These are phyloP conservation scores for Drymonia ruficornis DNA, from an alignment of 2,888 invertebrate genomes.

Conservation along the genomic window DNA sequence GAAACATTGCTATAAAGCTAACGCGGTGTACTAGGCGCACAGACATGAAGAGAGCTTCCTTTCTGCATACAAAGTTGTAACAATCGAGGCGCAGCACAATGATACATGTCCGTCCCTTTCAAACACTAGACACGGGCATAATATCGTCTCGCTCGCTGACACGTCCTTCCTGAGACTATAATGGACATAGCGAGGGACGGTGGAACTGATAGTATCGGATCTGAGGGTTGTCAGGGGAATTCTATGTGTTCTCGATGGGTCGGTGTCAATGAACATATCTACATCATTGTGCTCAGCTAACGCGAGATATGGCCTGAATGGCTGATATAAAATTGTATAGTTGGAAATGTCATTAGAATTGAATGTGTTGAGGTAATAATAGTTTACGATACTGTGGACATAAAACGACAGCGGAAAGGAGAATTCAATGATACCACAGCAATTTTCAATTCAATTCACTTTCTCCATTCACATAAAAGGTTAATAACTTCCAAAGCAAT, in stretches of 20 bases:
- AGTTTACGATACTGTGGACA: background rate
- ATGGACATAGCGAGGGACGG: slow-evolving; percentile 63
- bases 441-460: too few species aligned
- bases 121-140: slow-evolving; percentile 65
- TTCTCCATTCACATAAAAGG: too few species aligned
- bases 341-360: slow-evolving; percentile 18
- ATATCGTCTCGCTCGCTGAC: slow-evolving; percentile 72
- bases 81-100: slow-evolving; percentile 75
- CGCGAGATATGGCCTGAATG: slow-evolving; percentile 28
- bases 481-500: too few species aligned
- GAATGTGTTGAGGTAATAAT: background rate
- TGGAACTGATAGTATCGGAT: slow-evolving; percentile 64
- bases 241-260: slow-evolving; percentile 56
- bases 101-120: slow-evolving; percentile 70
- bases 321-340: slow-evolving; percentile 14
- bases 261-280: slow-evolving; percentile 55
- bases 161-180: slow-evolving; percentile 73
- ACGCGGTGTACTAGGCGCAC: slow-evolving; percentile 50
- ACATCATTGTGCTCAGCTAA: slow-evolving; percentile 40
- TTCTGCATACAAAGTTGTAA: slow-evolving; percentile 73
- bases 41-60: slow-evolving; percentile 66
- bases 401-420: too few species aligned
- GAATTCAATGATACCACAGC: too few species aligned
- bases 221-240: slow-evolving; percentile 57
- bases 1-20: slow-evolving; percentile 45